Percentiles rank a stretch among this genome's conserved stretches.
Conservation (phyloP, 2,797 vertebrate species). For the Poecile montanus region DNA sequence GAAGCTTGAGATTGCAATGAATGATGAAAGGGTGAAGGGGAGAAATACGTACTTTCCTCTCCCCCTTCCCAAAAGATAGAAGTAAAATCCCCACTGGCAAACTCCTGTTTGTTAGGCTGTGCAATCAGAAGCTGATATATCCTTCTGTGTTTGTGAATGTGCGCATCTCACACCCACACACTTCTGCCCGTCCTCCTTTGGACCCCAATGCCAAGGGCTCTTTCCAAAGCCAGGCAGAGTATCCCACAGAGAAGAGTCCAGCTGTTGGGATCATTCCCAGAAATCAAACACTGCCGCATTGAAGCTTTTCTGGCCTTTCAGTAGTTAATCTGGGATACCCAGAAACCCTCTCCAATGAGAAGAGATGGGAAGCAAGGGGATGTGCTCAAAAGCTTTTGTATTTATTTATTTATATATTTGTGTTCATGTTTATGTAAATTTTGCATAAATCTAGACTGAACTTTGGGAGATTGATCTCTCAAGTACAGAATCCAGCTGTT, state of each 20-base stretch:
- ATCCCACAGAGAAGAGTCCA: not conserved
- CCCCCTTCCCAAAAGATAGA: not conserved
- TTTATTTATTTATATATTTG: constrained; percentile 29
- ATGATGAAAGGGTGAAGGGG: constrained; percentile 22
- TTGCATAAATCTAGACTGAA: not conserved
- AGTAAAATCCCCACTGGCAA: not conserved
- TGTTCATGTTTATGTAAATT: constrained; percentile 12
- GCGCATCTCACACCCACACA: not conserved
- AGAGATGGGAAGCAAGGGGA: not conserved
- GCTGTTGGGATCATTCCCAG: constrained; percentile 48
- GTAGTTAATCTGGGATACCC: constrained; percentile 26
- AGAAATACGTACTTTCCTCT: not conserved
- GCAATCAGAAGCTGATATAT: not conserved
- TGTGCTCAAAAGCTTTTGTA: not conserved
- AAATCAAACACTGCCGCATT: constrained; percentile 39
- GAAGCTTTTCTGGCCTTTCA: constrained; percentile 7
- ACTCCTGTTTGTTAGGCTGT: not conserved
- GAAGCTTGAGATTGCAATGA: constrained; percentile 62
- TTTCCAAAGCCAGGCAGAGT: constrained; percentile 33
- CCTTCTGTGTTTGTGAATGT: not conserved
- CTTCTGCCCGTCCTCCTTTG: not conserved
- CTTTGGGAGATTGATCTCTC: not conserved
- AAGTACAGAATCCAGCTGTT: constrained; percentile 44
- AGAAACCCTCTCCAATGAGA: not conserved
- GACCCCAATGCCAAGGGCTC: not conserved